phyloP scores from a whole-genome alignment of 2,113 vertebrate genomes.

The Lasiurus borealis region DNA sequence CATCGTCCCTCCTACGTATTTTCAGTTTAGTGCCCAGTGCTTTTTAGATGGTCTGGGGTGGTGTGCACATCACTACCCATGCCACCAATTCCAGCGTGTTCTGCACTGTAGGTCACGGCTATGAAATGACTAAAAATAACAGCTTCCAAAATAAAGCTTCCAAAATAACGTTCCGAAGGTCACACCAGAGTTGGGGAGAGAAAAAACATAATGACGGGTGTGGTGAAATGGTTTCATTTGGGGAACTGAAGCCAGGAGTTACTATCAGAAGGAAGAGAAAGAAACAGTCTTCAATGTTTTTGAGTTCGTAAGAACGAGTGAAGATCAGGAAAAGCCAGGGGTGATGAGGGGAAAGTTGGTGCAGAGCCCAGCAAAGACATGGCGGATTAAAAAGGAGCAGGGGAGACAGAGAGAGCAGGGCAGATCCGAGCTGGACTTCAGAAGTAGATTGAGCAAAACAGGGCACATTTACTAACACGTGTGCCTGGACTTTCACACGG shows the following conservation, averaged over 20 bases:
- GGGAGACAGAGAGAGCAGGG: not conserved
- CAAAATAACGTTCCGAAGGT: conserved; percentile 41
- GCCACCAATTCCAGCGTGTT: not conserved
- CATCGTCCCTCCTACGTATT: not conserved
- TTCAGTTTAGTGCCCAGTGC: not conserved
- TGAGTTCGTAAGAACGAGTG: not conserved
- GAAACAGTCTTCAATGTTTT: not conserved
- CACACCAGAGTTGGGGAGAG: conserved; percentile 31
- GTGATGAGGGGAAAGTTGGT: not conserved
- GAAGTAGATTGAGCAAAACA: not conserved
- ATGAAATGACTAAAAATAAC: conserved; percentile 63
- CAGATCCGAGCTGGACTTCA: not conserved
- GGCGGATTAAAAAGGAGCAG: not conserved
- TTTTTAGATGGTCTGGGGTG: not conserved
- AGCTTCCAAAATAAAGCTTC: conserved; percentile 57
- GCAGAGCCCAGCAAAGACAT: not conserved
- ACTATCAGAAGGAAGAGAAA: conserved; percentile 10
- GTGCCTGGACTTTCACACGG: not conserved
- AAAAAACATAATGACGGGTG: conserved; percentile 33
- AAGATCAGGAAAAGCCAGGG: not conserved
- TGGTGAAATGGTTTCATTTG: conserved; percentile 17
- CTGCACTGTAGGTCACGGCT: not conserved
- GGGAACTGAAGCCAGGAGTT: conserved; percentile 6
- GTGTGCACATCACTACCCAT: not conserved
- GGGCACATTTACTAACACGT: not conserved